Base-by-base conservation (phyloP, 2,113 vertebrate genomes). In the Ceratotherium simum region DNA sequence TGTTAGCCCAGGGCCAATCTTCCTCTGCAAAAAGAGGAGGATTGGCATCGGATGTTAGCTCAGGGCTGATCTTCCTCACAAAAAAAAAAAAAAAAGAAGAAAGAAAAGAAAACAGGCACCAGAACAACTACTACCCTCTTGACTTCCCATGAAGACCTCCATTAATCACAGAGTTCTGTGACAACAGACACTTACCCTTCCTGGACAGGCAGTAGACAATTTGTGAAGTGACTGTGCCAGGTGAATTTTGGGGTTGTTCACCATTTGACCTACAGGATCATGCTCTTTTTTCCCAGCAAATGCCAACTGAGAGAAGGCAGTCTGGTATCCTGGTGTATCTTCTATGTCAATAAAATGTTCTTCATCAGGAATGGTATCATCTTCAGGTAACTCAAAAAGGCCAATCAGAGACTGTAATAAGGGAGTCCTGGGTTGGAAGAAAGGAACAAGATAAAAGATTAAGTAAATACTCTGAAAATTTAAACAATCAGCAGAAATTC, bases 331-430 rank as follows among this genome's bases (percentile, higher is more conserved):
- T 0, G 99, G 99, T 1, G 99, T 99, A 96, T 99, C 99, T 97
- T 99, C 99, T 4, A 99, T 99, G 98, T 99, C 99, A 75, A 99
- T 99, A 98, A 99, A 99, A 98, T 99, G 99, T 29, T 99, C 99
- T 73, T 99, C 99, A 3, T 99, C 99, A 2, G 99, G 99, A 98
- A 99, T 99, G 42, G 99, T 99, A 98, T 99, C 99, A 27, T 99
- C 99, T 98, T 99, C 99, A 9, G 99, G 99, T 97, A 99, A 79
- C 98, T 99, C 99, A 97, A 99, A 99, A 48, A 99, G 99, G 76
- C 99, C 99, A 91, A 99, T 99, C 65, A 99, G 99, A 42, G 99
- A 99, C 98, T 99, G 99, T 64, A 99, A 99, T 93, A 99, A 98
- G 23, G 99, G 99, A 56, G 98, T 99, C 99, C 99, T 99, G 54